phyloP scores from a whole-genome alignment of 1,140 invertebrate species.

The Calliopsis andreniformis region DNA sequence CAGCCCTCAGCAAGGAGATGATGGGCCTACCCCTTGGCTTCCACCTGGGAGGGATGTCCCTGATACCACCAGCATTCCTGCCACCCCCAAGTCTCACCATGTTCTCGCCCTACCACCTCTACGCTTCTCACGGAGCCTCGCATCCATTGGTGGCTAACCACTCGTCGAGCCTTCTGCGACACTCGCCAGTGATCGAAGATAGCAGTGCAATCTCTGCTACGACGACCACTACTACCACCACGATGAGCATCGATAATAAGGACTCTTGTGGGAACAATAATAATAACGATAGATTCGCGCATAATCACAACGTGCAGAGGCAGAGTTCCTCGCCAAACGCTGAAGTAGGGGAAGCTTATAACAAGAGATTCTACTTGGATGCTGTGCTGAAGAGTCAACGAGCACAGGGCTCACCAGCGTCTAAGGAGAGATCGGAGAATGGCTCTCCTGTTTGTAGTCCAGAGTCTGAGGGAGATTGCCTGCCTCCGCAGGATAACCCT shows the following conservation, averaged over 20 bases:
- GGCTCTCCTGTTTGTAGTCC: slow-evolving; percentile 62
- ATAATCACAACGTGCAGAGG: slow-evolving; percentile 71
- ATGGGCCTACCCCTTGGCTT: slow-evolving; percentile 69
- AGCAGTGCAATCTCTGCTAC: slow-evolving; percentile 29
- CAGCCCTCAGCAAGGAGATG: slow-evolving; percentile 70
- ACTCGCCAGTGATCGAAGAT: slow-evolving; percentile 42
- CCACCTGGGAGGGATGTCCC: slow-evolving; percentile 72
- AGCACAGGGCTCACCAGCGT: slow-evolving; percentile 69
- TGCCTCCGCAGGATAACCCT: slow-evolving; percentile 72
- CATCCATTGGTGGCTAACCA: slow-evolving; percentile 83
- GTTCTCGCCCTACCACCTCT: slow-evolving; percentile 81
- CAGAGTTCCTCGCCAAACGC: slow-evolving; percentile 6
- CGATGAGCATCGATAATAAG: slow-evolving; percentile 42
- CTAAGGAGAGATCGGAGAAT: slow-evolving; percentile 62
- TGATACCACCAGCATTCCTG: slow-evolving; percentile 85
- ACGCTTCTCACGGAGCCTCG: slow-evolving; percentile 73
- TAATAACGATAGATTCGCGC: slow-evolving; percentile 84
- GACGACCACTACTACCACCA: slow-evolving; percentile 61
- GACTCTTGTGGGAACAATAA: slow-evolving; percentile 49
- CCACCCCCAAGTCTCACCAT: slow-evolving; percentile 84
- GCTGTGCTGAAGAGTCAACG: slow-evolving; percentile 87
- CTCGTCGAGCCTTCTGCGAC: slow-evolving; percentile 35
- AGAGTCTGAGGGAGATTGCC: slow-evolving; percentile 35
- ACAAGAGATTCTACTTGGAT: slow-evolving; percentile 87
- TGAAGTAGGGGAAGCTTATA: slow-evolving; percentile 81